Evolutionary conservation across 2,113 vertebrate genomes (phyloP).

Genomic region (Arizona elegans): DNA sequence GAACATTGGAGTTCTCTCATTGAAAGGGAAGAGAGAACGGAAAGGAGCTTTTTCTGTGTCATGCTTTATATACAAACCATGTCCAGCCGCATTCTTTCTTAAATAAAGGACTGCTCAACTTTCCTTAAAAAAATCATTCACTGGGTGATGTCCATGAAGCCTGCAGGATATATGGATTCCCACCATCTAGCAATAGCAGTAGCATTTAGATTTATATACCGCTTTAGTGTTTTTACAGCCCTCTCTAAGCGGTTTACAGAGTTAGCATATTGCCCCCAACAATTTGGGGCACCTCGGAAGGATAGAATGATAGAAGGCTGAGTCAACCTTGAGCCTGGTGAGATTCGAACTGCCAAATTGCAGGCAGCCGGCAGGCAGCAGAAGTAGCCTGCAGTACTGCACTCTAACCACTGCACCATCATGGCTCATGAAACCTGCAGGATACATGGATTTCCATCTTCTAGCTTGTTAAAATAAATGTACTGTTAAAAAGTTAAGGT

Average conservation of each 20-base stretch:
- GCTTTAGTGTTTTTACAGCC: too few relatives aligned
- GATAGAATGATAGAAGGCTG: too few relatives aligned
- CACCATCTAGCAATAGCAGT: background rate
- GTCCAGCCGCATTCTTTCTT: background rate
- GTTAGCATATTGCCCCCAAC: too few relatives aligned
- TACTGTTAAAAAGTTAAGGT: background rate
- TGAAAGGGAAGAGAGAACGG: background rate
- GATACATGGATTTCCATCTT: background rate
- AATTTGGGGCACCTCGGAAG: too few relatives aligned
- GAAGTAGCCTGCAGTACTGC: too few relatives aligned
- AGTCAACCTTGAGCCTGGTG: too few relatives aligned
- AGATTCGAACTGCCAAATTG: too few relatives aligned
- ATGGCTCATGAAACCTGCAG: background rate
- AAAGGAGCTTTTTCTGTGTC: background rate
- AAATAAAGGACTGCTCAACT: background rate
- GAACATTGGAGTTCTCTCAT: background rate
- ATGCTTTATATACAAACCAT: background rate
- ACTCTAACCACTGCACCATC: too few relatives aligned
- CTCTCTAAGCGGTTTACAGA: too few relatives aligned
- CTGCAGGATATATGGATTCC: background rate
- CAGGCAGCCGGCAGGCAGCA: too few relatives aligned
- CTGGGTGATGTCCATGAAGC: background rate
- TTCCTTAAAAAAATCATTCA: background rate
- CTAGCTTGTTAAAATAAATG: background rate
- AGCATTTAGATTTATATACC: too few relatives aligned